These are phyloP conservation scores for Natator depressus DNA, from an alignment of 2,113 vertebrate species.

Conservation along the genomic window DNA sequence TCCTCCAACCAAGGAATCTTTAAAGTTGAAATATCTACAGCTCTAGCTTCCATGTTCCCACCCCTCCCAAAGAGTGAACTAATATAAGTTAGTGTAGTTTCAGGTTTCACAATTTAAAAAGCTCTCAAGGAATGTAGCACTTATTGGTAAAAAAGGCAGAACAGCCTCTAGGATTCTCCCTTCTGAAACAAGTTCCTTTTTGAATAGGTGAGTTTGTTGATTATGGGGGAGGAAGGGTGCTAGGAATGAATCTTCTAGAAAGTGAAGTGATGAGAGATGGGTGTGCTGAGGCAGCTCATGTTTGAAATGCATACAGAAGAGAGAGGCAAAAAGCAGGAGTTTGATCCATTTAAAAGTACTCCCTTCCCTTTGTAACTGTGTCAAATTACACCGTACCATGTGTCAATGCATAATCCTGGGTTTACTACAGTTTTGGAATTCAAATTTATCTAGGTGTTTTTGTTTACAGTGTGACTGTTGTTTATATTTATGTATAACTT, in stretches of 20 bases:
- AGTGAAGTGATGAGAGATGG: neutral
- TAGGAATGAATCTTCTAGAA: neutral
- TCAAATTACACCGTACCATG: neutral
- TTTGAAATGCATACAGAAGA: too few species aligned
- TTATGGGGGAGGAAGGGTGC: neutral
- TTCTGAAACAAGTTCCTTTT: neutral
- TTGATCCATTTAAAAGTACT: neutral
- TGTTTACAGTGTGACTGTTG: neutral
- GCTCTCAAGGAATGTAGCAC: neutral
- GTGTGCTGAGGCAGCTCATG: neutral
- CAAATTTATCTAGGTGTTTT: neutral
- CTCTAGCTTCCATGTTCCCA: neutral
- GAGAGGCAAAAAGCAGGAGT: neutral
- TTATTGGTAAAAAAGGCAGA: neutral
- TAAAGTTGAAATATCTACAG: neutral
- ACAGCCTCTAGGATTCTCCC: neutral
- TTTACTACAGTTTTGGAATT: neutral
- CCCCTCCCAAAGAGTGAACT: neutral
- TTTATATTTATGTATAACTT: neutral
- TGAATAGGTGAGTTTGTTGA: neutral
- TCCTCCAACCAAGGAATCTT: neutral
- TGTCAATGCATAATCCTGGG: neutral
- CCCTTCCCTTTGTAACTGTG: neutral
- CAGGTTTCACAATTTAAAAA: neutral
- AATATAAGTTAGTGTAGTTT: neutral